Base-by-base conservation (phyloP, 2,113 vertebrate genomes). In the Rhea americana region DNA sequence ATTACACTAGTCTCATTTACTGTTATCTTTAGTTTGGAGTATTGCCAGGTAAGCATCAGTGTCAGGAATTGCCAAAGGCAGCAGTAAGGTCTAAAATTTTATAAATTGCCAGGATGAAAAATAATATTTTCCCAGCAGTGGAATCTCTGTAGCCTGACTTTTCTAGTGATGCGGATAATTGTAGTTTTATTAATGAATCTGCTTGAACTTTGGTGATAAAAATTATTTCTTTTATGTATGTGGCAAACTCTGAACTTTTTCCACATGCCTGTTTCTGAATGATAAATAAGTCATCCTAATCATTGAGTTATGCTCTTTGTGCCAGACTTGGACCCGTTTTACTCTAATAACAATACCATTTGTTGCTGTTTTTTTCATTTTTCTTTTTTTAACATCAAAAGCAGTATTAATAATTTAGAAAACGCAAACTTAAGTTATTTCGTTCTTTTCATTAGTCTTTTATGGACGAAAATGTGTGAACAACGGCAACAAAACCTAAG, bases 161-260 rank as follows among this genome's bases (percentile, higher is more conserved):
- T 25, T 41, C 7, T 30, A 75, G 55, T 78, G 68, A 47, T 93
- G 56, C 3, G 3, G 47, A 50, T 94, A 53, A 74, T 20, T 71
- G 35, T 68, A 35, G 59, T 39, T 84, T 81, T 90, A 83, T 93
- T 91, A 88, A 85, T 89, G 53, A 6, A 9, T 73, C 79, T 85
- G 25, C n/a, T 87, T 72, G 87, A 92, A 39, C 55, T 25, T 1
- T 47, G 26, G 5, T 87, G 55, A 28, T 94, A 82, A 85, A 68
- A 92, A 48, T 47, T 25, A 9, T 21, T 93, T 66, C 4, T 81
- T 80, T 41, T 84, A 58, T 43, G 63, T 3, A 67, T 89, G 2
- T 87, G 20, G 58, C 62, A 53, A 58, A 76, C 84, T 78, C 50
- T 75, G 62, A 32, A 22, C 28, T 68, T 87, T 74, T 18, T 84